Evolutionary conservation across 1,140 invertebrate species (phyloP), one percentile per base, ranked within the genome.

Genomic region (Gryon sp.): DNA sequence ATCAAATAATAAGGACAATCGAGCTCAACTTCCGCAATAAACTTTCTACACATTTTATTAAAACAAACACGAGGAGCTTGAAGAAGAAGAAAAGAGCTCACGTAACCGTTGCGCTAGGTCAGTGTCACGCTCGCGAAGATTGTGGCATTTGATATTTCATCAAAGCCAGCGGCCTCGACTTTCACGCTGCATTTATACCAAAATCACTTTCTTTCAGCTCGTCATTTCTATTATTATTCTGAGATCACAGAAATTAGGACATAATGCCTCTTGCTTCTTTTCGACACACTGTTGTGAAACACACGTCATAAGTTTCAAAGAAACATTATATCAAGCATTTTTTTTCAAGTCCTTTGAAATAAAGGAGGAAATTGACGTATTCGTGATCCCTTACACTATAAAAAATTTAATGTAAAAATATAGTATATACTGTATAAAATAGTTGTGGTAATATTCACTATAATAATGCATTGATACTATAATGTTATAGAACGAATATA

Each of bases 121-220:
- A 76, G 73, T 76, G 73, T 69, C 72, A 75, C 62, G 59, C 55
- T 28, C 12, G 30, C 57, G 38, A 62, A 48, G 46, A 72, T 45
- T 63, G 38, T 53, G 48, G 38, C 57, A 62, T 63, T 63, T 72
- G 57, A 53, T 72, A 38, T 55, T 62, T 32, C 40, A 36, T 50
- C 40, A 45, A 53, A 69, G 14, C 4, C 46, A 4, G 52, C 11
- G 0, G 53, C 22, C 28, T 40, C 24, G 22, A 73, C 57, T 73
- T 73, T 63, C 68, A 26, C 57, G 48, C 8, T n/a, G n/a, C n/a
- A n/a, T n/a, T n/a, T n/a, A n/a, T 12, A 46, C 55, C 26, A 70
- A 60, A 70, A 60, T 70, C 66, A 70, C 66, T 70, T 70, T 70
- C 66, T 52, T 69, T 38, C 30, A 20, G 14, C 32, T 28, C 57